phyloP scores from a whole-genome alignment of 2,797 vertebrate species.

The Melanotaenia parkinsoni region DNA sequence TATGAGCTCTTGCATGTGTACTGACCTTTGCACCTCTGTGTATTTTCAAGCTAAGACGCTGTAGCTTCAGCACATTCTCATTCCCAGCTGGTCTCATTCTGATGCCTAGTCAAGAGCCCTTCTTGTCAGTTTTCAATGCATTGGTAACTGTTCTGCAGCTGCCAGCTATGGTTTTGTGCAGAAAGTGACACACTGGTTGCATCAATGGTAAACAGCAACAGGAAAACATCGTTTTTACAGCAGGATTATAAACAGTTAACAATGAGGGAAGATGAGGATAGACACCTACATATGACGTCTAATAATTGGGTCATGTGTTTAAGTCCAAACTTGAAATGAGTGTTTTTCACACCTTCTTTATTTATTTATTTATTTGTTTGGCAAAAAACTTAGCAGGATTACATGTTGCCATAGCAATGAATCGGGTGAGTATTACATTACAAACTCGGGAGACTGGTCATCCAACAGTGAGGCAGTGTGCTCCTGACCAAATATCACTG shows the following conservation, averaged over 20 bases:
- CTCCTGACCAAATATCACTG: no score
- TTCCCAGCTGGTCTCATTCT: neutral
- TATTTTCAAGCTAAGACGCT: neutral
- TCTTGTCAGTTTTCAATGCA: neutral
- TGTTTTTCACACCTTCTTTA: no score
- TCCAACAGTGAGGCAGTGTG: no score
- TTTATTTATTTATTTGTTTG: no score
- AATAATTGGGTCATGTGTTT: no score
- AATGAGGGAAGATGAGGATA: neutral
- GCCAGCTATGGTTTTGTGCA: neutral
- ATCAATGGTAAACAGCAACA: neutral
- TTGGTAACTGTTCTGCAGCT: neutral
- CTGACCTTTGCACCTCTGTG: constrained; percentile 13
- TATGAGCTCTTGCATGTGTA: neutral
- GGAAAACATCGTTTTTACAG: neutral
- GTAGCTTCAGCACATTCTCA: no score
- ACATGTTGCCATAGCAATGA: no score
- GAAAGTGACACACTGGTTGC: neutral
- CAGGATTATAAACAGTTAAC: neutral
- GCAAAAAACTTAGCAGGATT: no score
- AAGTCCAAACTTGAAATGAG: no score
- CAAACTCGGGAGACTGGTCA: no score
- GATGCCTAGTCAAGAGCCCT: neutral
- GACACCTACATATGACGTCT: neutral
- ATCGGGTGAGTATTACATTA: no score